A percentile compares a stretch with the other conserved stretches of the same genome.
phyloP scores from a whole-genome alignment of 2,113 vertebrate species.

The Triplophysa tibetana region DNA sequence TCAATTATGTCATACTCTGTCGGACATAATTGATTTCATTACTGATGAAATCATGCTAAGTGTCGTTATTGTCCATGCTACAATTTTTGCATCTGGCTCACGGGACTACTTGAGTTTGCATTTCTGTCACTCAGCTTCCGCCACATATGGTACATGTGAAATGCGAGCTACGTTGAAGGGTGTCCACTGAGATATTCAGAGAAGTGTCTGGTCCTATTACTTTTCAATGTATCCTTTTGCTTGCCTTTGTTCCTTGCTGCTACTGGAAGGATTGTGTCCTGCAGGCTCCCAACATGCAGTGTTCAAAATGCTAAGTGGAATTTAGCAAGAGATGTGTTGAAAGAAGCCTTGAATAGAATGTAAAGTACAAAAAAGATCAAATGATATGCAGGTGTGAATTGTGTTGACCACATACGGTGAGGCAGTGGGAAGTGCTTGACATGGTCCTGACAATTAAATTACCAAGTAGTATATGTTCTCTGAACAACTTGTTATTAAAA shows the following conservation, averaged over 20 bases:
- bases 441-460: neutral
- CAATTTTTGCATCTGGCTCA: neutral
- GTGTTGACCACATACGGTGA: neutral
- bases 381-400: neutral
- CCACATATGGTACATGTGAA: neutral
- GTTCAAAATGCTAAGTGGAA: neutral
- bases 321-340: neutral
- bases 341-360: constrained; percentile 1
- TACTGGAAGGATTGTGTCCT: constrained; percentile 4
- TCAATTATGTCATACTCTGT: neutral
- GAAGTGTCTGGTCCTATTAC: constrained; percentile 12
- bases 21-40: neutral
- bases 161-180: neutral
- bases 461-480: neutral
- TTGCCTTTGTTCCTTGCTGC: constrained; percentile 7
- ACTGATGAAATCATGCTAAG: neutral
- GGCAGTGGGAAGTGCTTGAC: neutral
- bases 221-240: neutral
- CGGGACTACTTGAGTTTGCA: neutral
- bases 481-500: neutral
- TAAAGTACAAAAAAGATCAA: neutral
- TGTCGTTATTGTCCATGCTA: neutral
- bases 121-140: neutral
- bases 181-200: constrained; percentile 22
- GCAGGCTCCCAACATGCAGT: constrained; percentile 20